A percentile compares a stretch with the other conserved stretches of the same genome.
phyloP scores from a whole-genome alignment of 2,888 invertebrate genomes.

The Drosophila greeni region DNA sequence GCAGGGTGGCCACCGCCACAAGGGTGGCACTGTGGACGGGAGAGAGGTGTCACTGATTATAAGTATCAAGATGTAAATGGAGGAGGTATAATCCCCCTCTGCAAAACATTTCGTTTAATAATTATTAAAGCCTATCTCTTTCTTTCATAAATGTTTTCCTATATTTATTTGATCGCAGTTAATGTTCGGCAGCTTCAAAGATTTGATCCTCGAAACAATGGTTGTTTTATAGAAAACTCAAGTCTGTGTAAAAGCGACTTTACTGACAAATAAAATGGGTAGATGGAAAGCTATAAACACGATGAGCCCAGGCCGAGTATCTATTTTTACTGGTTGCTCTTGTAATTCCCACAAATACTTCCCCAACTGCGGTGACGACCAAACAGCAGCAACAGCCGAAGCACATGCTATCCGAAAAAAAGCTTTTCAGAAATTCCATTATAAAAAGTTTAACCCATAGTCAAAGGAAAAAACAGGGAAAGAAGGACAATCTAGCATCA shows the following conservation, averaged over 20 bases:
- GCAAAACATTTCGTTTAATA: no score
- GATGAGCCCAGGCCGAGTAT: background rate
- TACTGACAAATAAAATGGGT: background rate
- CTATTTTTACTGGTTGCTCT: background rate
- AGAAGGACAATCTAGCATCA: background rate
- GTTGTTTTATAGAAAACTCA: background rate
- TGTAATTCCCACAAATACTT: background rate
- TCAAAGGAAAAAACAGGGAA: slow-evolving; percentile 1
- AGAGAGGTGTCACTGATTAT: background rate
- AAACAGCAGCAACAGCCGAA: background rate
- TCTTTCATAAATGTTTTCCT: background rate
- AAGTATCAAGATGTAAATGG: no score
- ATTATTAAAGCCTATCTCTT: no score
- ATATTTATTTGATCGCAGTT: background rate
- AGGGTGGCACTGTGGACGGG: slow-evolving; percentile 78
- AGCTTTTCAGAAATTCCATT: slow-evolving; percentile 4
- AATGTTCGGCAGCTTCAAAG: background rate
- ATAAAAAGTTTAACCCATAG: background rate
- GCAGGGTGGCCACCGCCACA: slow-evolving; percentile 87
- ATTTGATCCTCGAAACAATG: background rate
- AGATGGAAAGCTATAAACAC: background rate
- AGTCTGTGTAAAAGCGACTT: background rate
- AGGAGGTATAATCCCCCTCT: no score
- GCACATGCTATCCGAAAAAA: background rate
- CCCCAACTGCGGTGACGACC: background rate